phyloP scores from a whole-genome alignment of 1,140 invertebrate species.

The Neomicropteryx cornuta region DNA sequence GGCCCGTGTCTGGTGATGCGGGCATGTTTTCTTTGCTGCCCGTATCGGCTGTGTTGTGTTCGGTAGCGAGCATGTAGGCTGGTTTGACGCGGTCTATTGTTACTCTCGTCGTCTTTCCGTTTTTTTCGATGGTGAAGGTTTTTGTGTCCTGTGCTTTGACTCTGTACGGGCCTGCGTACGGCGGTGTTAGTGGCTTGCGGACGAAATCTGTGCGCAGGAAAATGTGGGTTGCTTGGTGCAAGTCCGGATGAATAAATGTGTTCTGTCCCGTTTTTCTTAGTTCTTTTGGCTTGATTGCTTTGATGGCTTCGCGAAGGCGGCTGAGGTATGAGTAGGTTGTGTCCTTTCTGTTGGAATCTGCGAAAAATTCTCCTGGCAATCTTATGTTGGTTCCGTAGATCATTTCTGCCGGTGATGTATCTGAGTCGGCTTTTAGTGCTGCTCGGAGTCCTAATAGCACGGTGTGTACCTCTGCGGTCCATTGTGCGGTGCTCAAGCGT shows the following conservation, averaged over 20 bases:
- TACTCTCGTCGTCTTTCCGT: constrained; percentile 7
- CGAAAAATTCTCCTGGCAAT: constrained; percentile 18
- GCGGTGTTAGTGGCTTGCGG: constrained; percentile 7
- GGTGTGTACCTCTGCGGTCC: constrained; percentile 11
- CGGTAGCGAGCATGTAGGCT: constrained; percentile 5
- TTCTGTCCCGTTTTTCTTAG: constrained; percentile 4
- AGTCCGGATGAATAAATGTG: constrained; percentile 13
- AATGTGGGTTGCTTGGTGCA: constrained; percentile 15
- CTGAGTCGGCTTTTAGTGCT: constrained; percentile 14
- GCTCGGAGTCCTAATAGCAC: constrained; percentile 13
- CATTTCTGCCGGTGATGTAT: constrained; percentile 16
- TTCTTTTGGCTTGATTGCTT: not conserved
- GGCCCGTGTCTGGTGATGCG: too few relatives aligned
- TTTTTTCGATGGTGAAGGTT: constrained; percentile 8
- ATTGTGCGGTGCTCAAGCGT: constrained; percentile 5
- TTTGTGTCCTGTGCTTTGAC: constrained; percentile 8
- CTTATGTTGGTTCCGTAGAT: constrained; percentile 15
- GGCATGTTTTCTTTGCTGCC: too few relatives aligned
- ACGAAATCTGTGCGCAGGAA: constrained; percentile 14
- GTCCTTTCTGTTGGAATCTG: constrained; percentile 12
- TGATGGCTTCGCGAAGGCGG: not conserved
- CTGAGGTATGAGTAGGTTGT: not conserved
- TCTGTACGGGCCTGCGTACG: constrained; percentile 12
- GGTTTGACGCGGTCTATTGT: constrained; percentile 20
- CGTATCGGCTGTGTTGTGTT: not conserved